phyloP scores from a whole-genome alignment of 2,888 invertebrate genomes.

The Apodemia duryi region DNA sequence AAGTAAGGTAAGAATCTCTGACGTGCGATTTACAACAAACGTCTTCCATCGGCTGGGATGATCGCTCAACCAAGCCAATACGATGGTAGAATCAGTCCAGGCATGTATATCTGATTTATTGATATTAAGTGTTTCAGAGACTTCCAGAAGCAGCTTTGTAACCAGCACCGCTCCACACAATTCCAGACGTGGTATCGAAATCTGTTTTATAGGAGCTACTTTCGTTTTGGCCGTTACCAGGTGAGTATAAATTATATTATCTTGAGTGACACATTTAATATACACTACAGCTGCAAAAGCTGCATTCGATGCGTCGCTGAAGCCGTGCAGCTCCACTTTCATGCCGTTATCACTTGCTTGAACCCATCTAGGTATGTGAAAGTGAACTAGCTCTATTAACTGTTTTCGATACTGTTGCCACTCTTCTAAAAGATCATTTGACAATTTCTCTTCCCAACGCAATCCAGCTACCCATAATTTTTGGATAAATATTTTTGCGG shows the following conservation, averaged over 20 bases:
- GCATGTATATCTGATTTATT: not conserved
- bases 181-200: constrained; percentile 28
- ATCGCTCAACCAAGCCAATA: constrained; percentile 21
- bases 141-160: constrained; percentile 21
- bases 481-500: constrained; percentile 6
- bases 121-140: not conserved
- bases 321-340: no score
- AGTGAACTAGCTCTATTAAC: no score
- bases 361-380: no score
- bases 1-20: not conserved
- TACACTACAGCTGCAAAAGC: no score
- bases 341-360: no score
- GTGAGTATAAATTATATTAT: constrained; percentile 20
- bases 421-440: constrained; percentile 5
- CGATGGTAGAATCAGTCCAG: constrained; percentile 1
- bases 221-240: constrained; percentile 17
- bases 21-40: not conserved
- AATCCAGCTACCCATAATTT: constrained; percentile 19
- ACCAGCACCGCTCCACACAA: constrained; percentile 30
- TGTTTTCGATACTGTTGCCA: no score
- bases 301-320: no score
- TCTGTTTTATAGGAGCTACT: constrained; percentile 17
- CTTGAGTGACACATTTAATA: not conserved
- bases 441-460: constrained; percentile 28
- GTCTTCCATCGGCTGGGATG: constrained; percentile 6